phyloP scores from a whole-genome alignment of 2,113 vertebrate genomes.

The Leucopsar rothschildi region DNA sequence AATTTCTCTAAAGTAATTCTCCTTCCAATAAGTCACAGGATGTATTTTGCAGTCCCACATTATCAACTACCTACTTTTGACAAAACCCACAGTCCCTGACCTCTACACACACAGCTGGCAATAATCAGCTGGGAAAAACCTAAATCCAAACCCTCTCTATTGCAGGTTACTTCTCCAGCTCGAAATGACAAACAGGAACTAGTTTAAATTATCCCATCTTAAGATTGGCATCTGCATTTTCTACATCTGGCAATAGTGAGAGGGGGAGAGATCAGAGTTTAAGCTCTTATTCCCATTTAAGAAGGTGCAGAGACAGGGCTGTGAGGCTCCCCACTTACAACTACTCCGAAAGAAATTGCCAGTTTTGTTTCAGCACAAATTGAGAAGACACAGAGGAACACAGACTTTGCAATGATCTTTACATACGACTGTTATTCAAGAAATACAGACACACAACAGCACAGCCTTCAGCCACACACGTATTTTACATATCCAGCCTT shows the following conservation, averaged over 20 bases:
- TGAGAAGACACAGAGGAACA: background rate
- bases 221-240: background rate
- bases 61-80: background rate
- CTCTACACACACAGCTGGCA: background rate
- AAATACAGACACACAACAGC: background rate
- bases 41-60: background rate
- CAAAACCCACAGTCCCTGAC: background rate
- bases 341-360: background rate
- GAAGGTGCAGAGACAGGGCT: background rate
- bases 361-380: background rate
- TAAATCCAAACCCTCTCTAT: background rate
- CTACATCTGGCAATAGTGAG: background rate
- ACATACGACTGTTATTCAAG: accelerated
- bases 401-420: background rate
- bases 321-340: background rate
- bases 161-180: background rate
- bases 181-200: background rate
- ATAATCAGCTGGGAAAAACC: background rate
- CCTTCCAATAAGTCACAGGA: background rate
- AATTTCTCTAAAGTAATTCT: background rate
- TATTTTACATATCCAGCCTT: background rate
- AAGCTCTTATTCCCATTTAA: background rate
- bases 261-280: background rate
- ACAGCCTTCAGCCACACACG: background rate
- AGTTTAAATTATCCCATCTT: background rate